Base-by-base conservation (phyloP, 2,113 vertebrate species). In the Plestiodon gilberti region DNA sequence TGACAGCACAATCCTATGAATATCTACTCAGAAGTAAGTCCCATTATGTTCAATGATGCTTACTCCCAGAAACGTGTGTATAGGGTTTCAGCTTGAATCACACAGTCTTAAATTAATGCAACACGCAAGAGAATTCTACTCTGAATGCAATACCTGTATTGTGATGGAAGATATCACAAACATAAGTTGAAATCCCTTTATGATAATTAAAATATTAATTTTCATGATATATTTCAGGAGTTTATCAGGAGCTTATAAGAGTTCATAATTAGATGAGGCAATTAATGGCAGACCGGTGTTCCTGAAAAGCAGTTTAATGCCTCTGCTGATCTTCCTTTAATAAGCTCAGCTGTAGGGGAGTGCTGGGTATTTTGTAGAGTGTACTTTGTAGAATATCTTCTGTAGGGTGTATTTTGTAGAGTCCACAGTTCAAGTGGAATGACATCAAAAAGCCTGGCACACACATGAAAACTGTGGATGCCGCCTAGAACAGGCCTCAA, bases 81-180 rank as follows among this genome's bases (percentile, higher is more conserved):
- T 8, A 48, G 43, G 8, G 43, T 48, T 8, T 48, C 43, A 48
- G 17, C 10, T 10, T 57, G 55, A 90, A 33, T 74, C 2, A 33
- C 62, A 17, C 20, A 22, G 76, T 73, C 85, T 17, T 71, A 59
- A 71, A 73, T 73, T 35, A 71, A 59, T 75, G 79, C 89, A 85
- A 83, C 48, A 30, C 77, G 91, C 74, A 91, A 85, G 79, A 17
- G 3, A 76, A 83, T 10, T 33, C 86, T 76, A 65, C 71, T 25
- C 62, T 40, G 83, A 87, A 86, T 52, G 71, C 28, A 77, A 14
- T 7, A n/a, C n/a, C n/a, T n/a, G n/a, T n/a, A 28, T 48, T 76
- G 35, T 70, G 70, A 88, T 17, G 1, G 23, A 48, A 74, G 75
- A 81, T 30, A 55, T 67, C 10, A 35, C 89, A 48, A 15, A 17